Evolutionary conservation across 1,140 invertebrate genomes (phyloP), one percentile per base, ranked within the genome.

Genomic region (Drosophila sucinea): DNA sequence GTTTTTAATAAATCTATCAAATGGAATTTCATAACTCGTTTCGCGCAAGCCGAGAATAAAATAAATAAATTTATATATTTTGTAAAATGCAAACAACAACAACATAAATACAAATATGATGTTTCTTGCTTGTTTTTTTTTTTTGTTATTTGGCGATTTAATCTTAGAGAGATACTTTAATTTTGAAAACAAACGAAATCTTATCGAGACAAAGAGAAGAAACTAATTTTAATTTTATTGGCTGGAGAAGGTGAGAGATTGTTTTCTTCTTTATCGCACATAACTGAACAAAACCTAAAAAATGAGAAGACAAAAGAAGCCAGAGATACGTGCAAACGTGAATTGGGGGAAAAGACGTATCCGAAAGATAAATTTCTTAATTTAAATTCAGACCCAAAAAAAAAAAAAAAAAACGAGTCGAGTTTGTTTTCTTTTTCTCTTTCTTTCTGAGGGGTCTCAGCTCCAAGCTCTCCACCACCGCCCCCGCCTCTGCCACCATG

Each of bases 341-440:
- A 47, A 47, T 25, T 25, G 23, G 69, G 54, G 74, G 32, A 67
- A 60, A 38, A 64, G 66, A 67, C 74, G 70, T 65, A 86, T 87
- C 77, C 83, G 89, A 77, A 86, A 89, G 83, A 87, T 87, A 87
- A 83, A 87, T 87, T 87, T 87, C 83, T 87, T 87, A 87, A 87
- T 87, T 87, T 87, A 87, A 89, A 87, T 87, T 87, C 83, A 86
- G 84, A 83, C 72, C 73, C 79, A 57, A 79, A 68, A 55, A 40
- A 8, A 47, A 47, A 47, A 47, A 25, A 47, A 47, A 47, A 25
- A 25, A 47, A 25, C 23, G 67, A 72, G 57, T 67, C 57, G 56
- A 60, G 73, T 77, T 64, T 56, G 55, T 54, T 76, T 69, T 56
- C 60, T 29, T 81, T 72, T 41, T 47, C 58, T 67, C 23, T 47